Conservation (phyloP, 2,888 invertebrate species). For the Xanthorhoe designata region DNA sequence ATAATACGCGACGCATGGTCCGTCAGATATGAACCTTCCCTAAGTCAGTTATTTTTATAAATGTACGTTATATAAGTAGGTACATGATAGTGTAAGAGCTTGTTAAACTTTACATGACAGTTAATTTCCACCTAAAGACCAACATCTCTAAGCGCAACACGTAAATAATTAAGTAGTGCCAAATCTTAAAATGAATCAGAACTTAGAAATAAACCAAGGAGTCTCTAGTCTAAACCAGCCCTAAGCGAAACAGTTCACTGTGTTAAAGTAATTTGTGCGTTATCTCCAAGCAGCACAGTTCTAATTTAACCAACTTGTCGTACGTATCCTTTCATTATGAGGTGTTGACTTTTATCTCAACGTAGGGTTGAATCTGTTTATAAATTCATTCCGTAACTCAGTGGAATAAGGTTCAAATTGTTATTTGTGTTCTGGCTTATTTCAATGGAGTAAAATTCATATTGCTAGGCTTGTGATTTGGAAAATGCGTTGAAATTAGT, state of each 20-base stretch:
- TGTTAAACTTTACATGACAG: no score
- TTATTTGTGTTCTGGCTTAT: constrained; percentile 17
- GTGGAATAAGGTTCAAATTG: constrained; percentile 22
- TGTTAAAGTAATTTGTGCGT: constrained; percentile 21
- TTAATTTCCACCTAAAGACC: no score
- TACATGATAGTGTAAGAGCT: no score
- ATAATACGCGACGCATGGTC: no score
- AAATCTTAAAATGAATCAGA: background rate
- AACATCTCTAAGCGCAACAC: no score
- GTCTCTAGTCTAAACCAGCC: constrained; percentile 2
- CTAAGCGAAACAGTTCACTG: constrained; percentile 3
- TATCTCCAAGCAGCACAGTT: constrained; percentile 25
- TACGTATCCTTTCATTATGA: constrained; percentile 6
- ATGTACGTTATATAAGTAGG: no score
- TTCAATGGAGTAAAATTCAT: constrained; percentile 18
- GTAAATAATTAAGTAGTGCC: no score
- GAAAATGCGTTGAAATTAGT: constrained; percentile 29
- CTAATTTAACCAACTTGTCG: constrained; percentile 16
- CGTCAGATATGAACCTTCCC: no score
- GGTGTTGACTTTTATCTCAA: constrained; percentile 18
- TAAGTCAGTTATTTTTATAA: no score
- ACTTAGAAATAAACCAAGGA: background rate
- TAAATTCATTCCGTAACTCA: constrained; percentile 20
- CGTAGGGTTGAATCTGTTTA: constrained; percentile 10
- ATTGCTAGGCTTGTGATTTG: constrained; percentile 15